Conservation (phyloP, 2,113 vertebrate species). For the Crotophaga sulcirostris region DNA sequence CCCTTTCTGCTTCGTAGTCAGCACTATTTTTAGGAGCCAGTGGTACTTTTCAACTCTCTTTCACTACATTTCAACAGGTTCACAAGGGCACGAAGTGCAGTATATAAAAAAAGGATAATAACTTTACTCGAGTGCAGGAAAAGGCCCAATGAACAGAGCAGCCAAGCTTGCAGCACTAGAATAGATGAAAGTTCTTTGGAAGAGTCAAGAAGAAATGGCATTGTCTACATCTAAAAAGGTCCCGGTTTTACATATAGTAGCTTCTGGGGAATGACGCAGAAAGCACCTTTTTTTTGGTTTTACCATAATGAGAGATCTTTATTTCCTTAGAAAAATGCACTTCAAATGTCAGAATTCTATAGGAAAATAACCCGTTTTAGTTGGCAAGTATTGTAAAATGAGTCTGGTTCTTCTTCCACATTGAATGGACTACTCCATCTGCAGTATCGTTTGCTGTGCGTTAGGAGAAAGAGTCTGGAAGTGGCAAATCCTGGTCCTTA, state of each 20-base stretch:
- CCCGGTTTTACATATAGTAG: conserved; percentile 63
- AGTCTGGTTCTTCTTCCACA: background rate
- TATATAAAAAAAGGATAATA: conserved; percentile 94
- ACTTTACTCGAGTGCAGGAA: conserved; percentile 85
- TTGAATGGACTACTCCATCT: background rate
- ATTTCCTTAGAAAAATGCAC: background rate
- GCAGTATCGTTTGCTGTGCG: background rate
- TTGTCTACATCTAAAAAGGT: conserved; percentile 61
- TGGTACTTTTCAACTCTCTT: conserved; percentile 88
- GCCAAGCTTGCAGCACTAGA: conserved; percentile 80
- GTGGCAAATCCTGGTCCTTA: background rate
- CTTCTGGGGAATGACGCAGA: background rate
- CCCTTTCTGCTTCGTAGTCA: conserved; percentile 86
- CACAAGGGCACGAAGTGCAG: conserved; percentile 92
- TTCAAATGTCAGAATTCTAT: background rate
- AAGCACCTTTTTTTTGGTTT: conserved; percentile 4
- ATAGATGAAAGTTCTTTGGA: conserved; percentile 79
- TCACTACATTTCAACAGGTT: conserved; percentile 92
- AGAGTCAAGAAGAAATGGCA: conserved; percentile 66
- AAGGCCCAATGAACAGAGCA: conserved; percentile 80
- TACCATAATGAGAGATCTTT: conserved; percentile 1
- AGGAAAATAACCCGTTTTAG: background rate
- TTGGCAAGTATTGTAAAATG: background rate
- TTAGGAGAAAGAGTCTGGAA: background rate
- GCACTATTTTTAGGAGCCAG: conserved; percentile 87